phyloP scores from a whole-genome alignment of 1,140 invertebrate genomes.

The Rhyacophila brunnea region DNA sequence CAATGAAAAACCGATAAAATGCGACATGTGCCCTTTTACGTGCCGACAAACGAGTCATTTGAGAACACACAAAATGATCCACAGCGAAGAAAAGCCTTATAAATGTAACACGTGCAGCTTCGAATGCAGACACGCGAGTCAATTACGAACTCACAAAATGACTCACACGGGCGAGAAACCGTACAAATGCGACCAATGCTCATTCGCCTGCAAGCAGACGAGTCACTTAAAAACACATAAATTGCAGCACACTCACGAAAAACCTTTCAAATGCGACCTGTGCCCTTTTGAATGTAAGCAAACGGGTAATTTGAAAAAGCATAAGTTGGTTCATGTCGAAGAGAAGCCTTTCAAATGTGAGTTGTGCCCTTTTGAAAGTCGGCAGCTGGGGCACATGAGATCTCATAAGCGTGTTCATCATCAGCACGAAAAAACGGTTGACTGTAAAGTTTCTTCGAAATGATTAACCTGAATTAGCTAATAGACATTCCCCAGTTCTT shows the following conservation, averaged over 20 bases:
- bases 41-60: background rate
- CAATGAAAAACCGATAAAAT: background rate
- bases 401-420: no score
- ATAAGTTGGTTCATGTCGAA: background rate
- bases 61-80: background rate
- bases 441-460: no score
- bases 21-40: background rate
- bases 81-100: background rate
- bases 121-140: background rate
- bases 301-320: background rate
- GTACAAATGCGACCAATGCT: background rate
- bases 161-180: background rate
- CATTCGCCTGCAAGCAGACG: background rate
- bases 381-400: no score
- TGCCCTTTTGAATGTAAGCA: background rate
- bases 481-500: no score
- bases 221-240: background rate
- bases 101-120: background rate
- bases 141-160: background rate
- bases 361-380: background rate
- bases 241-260: background rate
- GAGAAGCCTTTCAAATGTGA: background rate
- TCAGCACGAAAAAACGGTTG: no score
- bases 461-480: no score
- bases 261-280: background rate